A percentile compares a stretch with the other conserved stretches of the same genome.
Evolutionary conservation across 1,140 invertebrate genomes (phyloP).

Genomic region (Mylabris phalerata): DNA sequence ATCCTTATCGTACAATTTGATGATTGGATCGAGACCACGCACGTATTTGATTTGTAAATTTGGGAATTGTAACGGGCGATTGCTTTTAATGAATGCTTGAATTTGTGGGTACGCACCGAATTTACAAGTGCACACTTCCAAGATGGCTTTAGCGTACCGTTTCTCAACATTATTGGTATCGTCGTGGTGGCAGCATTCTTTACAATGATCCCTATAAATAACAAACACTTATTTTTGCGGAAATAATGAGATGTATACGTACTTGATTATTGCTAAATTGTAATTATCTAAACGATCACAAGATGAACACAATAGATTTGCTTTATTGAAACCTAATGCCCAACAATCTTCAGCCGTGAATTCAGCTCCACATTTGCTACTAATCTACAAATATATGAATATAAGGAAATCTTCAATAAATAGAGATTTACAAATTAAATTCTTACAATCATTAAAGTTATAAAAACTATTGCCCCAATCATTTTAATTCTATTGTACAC

Average conservation of each 20-base stretch:
- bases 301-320: slow-evolving; percentile 78
- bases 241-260: slow-evolving; percentile 20
- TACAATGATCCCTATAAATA: slow-evolving; percentile 60
- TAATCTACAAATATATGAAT: neutral
- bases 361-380: slow-evolving; percentile 39
- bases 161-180: slow-evolving; percentile 55
- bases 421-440: too few relatives aligned
- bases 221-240: slow-evolving; percentile 7
- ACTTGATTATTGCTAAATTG: slow-evolving; percentile 61
- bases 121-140: slow-evolving; percentile 93
- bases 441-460: too few relatives aligned
- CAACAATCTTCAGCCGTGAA: slow-evolving; percentile 77
- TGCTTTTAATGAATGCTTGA: slow-evolving; percentile 90
- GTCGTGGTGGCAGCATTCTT: slow-evolving; percentile 64
- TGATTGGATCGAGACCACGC: slow-evolving; percentile 84
- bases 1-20: slow-evolving; percentile 79
- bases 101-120: slow-evolving; percentile 94
- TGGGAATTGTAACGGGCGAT: slow-evolving; percentile 75
- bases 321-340: slow-evolving; percentile 77
- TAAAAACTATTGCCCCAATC: too few relatives aligned
- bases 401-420: too few relatives aligned
- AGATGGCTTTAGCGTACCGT: slow-evolving; percentile 75
- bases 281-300: slow-evolving; percentile 79
- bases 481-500: too few relatives aligned
- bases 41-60: slow-evolving; percentile 86